A percentile compares a stretch with the other conserved stretches of the same genome.
These are phyloP conservation scores for Trematocara stigmaticum DNA, from an alignment of 2,113 vertebrate genomes.

Conservation along the genomic window DNA sequence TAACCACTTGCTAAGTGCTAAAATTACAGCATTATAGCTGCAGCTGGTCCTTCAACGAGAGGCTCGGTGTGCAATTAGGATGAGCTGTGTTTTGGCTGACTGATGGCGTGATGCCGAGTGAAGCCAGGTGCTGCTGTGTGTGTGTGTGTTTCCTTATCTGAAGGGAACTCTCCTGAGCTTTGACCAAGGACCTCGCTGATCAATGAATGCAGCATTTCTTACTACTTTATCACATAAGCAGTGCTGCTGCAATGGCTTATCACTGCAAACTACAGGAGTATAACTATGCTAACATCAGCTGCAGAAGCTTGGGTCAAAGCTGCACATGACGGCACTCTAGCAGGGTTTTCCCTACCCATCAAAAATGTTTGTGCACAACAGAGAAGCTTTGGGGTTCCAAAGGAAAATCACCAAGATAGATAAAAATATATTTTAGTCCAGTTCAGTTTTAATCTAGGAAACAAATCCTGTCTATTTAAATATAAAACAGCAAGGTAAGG, in stretches of 20 bases:
- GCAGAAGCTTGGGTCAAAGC: neutral
- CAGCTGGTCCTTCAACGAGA: neutral
- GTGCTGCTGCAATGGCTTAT: neutral
- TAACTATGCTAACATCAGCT: neutral
- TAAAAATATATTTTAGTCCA: neutral
- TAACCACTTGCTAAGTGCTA: neutral
- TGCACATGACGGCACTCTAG: neutral
- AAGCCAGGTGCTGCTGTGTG: neutral
- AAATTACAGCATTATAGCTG: neutral
- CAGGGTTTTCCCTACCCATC: accelerated
- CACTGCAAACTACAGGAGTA: neutral
- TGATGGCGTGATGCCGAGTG: neutral
- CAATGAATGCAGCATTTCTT: conserved; percentile 35
- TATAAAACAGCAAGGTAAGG: neutral
- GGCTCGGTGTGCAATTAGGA: neutral
- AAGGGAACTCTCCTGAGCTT: neutral
- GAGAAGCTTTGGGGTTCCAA: neutral
- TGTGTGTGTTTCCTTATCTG: neutral
- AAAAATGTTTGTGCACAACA: neutral
- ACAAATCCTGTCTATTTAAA: neutral
- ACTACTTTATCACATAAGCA: conserved; percentile 18
- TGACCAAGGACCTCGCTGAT: conserved; percentile 7
- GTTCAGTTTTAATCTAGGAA: neutral
- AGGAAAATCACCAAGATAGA: neutral
- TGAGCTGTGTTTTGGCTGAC: conserved; percentile 11